Percentiles rank a stretch among this genome's conserved stretches.
Evolutionary conservation across 1,140 invertebrate species (phyloP).

Genomic region (Mycetomoellerius zeteki): DNA sequence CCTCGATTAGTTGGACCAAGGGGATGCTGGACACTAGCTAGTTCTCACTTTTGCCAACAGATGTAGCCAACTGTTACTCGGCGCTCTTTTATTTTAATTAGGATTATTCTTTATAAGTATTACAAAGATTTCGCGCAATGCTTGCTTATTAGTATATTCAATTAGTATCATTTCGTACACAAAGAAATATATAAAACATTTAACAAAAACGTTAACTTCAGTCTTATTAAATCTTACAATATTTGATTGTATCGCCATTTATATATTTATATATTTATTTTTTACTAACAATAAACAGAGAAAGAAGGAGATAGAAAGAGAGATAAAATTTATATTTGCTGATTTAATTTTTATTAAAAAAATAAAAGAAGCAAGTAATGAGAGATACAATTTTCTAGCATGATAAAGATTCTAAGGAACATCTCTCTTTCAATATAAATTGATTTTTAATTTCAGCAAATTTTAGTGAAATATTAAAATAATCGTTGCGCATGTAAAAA

Average conservation of each 20-base stretch:
- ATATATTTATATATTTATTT: not conserved
- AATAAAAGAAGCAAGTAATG: not conserved
- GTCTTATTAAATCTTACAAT: not conserved
- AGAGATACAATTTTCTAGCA: not conserved
- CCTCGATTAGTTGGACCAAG: constrained; percentile 64
- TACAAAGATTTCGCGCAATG: not conserved
- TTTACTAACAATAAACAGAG: not conserved
- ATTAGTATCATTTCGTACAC: not conserved
- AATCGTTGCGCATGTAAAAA: not conserved
- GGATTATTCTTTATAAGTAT: not conserved
- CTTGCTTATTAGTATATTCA: not conserved
- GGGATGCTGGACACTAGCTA: constrained; percentile 69
- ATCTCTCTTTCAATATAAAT: not conserved
- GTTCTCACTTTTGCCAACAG: constrained; percentile 74
- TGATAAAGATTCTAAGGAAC: not conserved
- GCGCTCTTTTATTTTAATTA: constrained; percentile 33
- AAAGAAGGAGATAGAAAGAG: not conserved
- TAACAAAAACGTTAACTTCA: not conserved
- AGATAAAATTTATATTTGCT: not conserved
- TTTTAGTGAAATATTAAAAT: not conserved
- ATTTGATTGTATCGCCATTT: not conserved
- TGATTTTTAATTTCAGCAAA: not conserved
- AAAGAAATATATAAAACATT: not conserved
- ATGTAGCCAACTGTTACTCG: constrained; percentile 75
- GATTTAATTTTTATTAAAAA: not conserved